A percentile compares a stretch with the other conserved stretches of the same genome.
These are phyloP conservation scores for Gisinianus flammeolus DNA, from an alignment of 2,888 invertebrate genomes.

Conservation along the genomic window DNA sequence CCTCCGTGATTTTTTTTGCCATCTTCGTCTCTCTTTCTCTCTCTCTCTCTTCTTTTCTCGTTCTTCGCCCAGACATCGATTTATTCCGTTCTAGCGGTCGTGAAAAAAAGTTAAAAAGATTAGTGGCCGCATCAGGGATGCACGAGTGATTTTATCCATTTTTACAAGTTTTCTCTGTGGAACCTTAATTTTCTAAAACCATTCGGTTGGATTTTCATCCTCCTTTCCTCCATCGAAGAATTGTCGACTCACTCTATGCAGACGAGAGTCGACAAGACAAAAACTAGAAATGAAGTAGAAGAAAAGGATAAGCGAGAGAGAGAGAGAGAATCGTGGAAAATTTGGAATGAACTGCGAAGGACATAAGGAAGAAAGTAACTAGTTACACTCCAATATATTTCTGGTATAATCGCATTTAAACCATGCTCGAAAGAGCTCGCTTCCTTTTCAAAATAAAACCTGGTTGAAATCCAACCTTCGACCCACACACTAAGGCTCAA, in stretches of 20 bases:
- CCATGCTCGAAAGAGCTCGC: constrained; percentile 17
- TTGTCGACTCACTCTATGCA: background rate
- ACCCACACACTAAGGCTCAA: background rate
- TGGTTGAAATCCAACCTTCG: background rate
- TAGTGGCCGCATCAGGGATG: constrained; percentile 15
- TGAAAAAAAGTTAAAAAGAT: constrained; percentile 19
- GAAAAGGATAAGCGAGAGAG: background rate
- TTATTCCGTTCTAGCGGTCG: constrained; percentile 7
- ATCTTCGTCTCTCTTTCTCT: no score
- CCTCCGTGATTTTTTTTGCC: no score
- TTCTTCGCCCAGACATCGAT: no score
- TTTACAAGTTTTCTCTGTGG: constrained; percentile 14
- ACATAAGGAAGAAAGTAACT: constrained; percentile 18
- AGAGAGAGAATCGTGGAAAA: background rate
- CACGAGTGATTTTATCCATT: constrained; percentile 33
- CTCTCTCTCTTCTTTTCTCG: no score
- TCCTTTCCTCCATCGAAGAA: background rate
- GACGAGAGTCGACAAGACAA: background rate
- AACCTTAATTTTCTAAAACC: constrained; percentile 8
- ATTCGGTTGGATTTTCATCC: no score
- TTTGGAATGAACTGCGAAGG: background rate
- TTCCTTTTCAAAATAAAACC: background rate
- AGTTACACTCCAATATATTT: constrained; percentile 26
- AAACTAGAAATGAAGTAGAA: background rate
- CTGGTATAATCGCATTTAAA: constrained; percentile 15